Base-by-base conservation (phyloP, 2,797 vertebrate species). In the Mus minutoides region DNA sequence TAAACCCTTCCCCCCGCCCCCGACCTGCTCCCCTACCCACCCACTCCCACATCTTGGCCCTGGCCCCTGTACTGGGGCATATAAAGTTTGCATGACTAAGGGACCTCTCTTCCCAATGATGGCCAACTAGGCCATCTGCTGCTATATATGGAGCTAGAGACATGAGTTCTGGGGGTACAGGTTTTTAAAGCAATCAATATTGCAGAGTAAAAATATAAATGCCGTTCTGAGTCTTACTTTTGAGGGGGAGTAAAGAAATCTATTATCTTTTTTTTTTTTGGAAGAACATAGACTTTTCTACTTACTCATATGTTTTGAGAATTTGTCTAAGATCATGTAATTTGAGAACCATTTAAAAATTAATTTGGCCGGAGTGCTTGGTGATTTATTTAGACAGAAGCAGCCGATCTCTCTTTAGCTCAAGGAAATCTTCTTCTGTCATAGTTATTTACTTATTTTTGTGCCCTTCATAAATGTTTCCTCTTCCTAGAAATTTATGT, bases 271-370 rank as follows among this genome's bases (percentile, higher is more conserved):
- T 2, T 19, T 6, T 85, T 78, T 94, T 88, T 95, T 82, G 9
- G 16, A 95, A 62, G n/a, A 58, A 34, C n/a, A 37, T 22, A 94
- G 13, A 87, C 31, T 86, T 94, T 95, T 85, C 71, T 88, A 46
- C 52, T 67, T 79, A 80, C 8, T 77, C n/a, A 67, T 54, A 58
- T 85, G 92, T 43, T 71, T 94, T 85, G 73, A 43, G 14, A 92
- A 94, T 75, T 69, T 96, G n/a, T 87, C 31, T 86, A 79, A 69
- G 56, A 40, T 80, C 86, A 56, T n/a, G 0, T 60, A 90, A 46
- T 1, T 90, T 60, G 40, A 52, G 4, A 56, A 69, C 46, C n/a
- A 46, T 75, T 97, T 60, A 92, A 79, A 94, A 90, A 71, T 73
- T 29, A 67, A 69, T n/a, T 49, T 73, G 75, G 9, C 37, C 4